phyloP scores from a whole-genome alignment of 2,888 invertebrate species.

The Drosophila subsilvestris region DNA sequence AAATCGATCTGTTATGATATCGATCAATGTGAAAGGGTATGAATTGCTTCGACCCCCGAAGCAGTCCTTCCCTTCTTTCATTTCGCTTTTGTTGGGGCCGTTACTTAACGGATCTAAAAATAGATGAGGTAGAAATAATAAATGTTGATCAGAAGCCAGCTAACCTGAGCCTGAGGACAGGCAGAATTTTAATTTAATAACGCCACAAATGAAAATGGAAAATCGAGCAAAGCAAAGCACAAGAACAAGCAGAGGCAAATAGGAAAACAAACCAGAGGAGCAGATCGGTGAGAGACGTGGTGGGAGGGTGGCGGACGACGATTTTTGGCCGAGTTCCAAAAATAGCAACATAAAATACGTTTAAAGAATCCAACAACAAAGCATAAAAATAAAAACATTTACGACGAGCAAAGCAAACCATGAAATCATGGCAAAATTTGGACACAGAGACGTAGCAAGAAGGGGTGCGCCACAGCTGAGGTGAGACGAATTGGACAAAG shows the following conservation, averaged over 20 bases:
- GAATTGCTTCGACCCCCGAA: background rate
- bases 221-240: constrained; percentile 10
- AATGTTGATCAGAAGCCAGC: constrained; percentile 46
- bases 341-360: constrained; percentile 57
- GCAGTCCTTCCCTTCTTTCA: constrained; percentile 6
- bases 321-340: constrained; percentile 58
- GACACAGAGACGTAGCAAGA: background rate
- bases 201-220: constrained; percentile 55
- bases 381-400: constrained; percentile 62
- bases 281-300: background rate
- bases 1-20: too few relatives aligned
- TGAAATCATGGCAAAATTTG: constrained; percentile 61
- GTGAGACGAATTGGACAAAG: background rate
- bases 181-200: constrained; percentile 62
- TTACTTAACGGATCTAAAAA: constrained; percentile 60
- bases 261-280: constrained; percentile 31
- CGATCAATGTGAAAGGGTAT: background rate
- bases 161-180: constrained; percentile 61
- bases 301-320: constrained; percentile 15
- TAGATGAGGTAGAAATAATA: constrained; percentile 57
- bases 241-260: constrained; percentile 13
- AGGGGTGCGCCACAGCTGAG: background rate
- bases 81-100: constrained; percentile 31
- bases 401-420: constrained; percentile 43
- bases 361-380: constrained; percentile 38